Percentiles rank a stretch among this genome's conserved stretches.
Conservation (phyloP, 37 sponge, comb jelly and placozoan genomes). For the Spongilla lacustris region DNA sequence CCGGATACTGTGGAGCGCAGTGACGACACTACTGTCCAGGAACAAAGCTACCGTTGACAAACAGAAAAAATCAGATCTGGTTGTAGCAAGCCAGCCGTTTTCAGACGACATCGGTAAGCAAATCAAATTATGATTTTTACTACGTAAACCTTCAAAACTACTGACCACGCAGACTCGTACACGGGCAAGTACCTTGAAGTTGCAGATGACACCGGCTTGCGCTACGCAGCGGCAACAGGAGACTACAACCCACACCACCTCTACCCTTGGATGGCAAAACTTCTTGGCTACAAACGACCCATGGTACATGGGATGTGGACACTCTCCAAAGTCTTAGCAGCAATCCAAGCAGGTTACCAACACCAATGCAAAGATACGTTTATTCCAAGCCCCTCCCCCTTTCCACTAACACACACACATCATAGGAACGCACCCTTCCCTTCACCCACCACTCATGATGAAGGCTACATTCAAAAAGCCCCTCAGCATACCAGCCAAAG, state of each 20-base stretch:
- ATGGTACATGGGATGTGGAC: slow-evolving; percentile 55
- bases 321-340: slow-evolving; percentile 9
- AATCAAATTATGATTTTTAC: background rate
- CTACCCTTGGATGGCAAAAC: slow-evolving; percentile 19
- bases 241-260: slow-evolving; percentile 58
- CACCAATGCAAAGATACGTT: background rate
- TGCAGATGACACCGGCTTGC: slow-evolving; percentile 14
- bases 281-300: slow-evolving; percentile 28
- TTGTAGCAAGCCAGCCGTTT: background rate
- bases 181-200: background rate
- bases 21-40: slow-evolving; percentile 33
- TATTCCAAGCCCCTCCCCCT: background rate
- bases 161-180: background rate
- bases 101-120: background rate
- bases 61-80: background rate
- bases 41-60: slow-evolving; percentile 7
- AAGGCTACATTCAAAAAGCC: slow-evolving; percentile 23
- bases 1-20: slow-evolving; percentile 25
- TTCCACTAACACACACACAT: background rate
- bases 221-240: slow-evolving; percentile 16
- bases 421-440: background rate
- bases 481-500: slow-evolving; percentile 13
- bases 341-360: background rate
- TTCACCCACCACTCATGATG: slow-evolving; percentile 5
- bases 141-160: background rate